phyloP scores from a whole-genome alignment of 2,113 vertebrate species.

The Ailurus styani region DNA sequence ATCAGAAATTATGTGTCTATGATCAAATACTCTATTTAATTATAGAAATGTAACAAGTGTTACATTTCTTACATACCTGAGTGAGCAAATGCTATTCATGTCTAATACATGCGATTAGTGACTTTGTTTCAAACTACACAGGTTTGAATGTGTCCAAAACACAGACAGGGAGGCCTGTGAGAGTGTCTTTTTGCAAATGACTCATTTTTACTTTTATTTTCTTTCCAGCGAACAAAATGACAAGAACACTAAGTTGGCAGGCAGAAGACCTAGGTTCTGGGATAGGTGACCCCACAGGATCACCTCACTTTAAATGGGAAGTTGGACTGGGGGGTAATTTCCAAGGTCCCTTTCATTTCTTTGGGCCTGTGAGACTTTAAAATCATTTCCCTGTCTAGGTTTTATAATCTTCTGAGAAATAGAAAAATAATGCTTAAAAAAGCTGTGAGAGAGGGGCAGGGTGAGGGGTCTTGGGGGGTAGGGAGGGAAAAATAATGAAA shows the following conservation, averaged over 20 bases:
- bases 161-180: not conserved
- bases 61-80: not conserved
- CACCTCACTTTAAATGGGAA: not conserved
- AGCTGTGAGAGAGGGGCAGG: not conserved
- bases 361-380: not conserved
- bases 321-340: not conserved
- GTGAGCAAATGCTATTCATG: not conserved
- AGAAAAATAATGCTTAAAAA: not conserved
- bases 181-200: not conserved
- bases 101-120: not conserved
- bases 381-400: not conserved
- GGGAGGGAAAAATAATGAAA: no score
- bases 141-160: not conserved
- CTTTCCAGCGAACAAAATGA: not conserved
- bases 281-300: not conserved
- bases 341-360: not conserved
- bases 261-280: not conserved
- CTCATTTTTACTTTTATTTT: not conserved
- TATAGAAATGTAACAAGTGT: not conserved
- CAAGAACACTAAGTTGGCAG: not conserved
- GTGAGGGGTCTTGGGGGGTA: no score
- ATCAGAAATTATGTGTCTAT: not conserved
- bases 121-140: not conserved
- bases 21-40: not conserved
- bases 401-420: not conserved